phyloP scores from a whole-genome alignment of 2,888 invertebrate genomes.

The Drosophila greeni region DNA sequence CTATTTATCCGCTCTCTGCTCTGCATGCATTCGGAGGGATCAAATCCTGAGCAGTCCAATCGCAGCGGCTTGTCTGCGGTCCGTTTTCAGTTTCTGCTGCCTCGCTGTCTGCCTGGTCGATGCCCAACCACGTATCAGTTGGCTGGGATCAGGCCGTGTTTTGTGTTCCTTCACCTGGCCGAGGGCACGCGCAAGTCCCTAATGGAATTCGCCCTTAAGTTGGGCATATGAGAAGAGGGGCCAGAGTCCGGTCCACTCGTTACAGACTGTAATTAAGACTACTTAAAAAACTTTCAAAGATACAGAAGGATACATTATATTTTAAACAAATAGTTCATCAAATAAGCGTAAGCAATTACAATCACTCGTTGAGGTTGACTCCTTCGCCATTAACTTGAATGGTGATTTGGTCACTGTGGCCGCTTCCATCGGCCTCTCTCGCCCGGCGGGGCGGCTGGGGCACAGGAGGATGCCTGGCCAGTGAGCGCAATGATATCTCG shows the following conservation, averaged over 20 bases:
- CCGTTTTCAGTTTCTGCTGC: conserved; percentile 53
- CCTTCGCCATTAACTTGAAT: conserved; percentile 74
- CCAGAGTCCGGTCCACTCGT: not conserved
- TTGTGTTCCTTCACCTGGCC: conserved; percentile 23
- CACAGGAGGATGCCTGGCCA: conserved; percentile 37
- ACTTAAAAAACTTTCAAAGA: conserved; percentile 1
- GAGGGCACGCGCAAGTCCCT: conserved; percentile 67
- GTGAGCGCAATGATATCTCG: conserved; percentile 60
- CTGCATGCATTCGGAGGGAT: conserved; percentile 25
- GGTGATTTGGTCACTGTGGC: conserved; percentile 45
- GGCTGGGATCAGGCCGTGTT: conserved; percentile 27
- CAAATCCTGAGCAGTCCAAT: conserved; percentile 55
- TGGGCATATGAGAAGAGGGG: not conserved
- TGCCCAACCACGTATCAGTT: conserved; percentile 28
- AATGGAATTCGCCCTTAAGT: conserved; percentile 57
- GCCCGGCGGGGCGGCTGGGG: conserved; percentile 4
- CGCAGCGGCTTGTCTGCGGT: conserved; percentile 35
- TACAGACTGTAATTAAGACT: not conserved
- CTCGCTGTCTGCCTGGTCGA: conserved; percentile 42
- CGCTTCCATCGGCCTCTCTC: conserved; percentile 22
- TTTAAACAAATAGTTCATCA: conserved; percentile 10
- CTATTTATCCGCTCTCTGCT: conserved; percentile 51
- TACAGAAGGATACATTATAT: conserved; percentile 2
- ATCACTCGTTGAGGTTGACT: conserved; percentile 61
- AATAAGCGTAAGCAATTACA: conserved; percentile 28